Evolutionary conservation across 2,113 vertebrate genomes (phyloP).

Genomic region (Scalopus aquaticus): DNA sequence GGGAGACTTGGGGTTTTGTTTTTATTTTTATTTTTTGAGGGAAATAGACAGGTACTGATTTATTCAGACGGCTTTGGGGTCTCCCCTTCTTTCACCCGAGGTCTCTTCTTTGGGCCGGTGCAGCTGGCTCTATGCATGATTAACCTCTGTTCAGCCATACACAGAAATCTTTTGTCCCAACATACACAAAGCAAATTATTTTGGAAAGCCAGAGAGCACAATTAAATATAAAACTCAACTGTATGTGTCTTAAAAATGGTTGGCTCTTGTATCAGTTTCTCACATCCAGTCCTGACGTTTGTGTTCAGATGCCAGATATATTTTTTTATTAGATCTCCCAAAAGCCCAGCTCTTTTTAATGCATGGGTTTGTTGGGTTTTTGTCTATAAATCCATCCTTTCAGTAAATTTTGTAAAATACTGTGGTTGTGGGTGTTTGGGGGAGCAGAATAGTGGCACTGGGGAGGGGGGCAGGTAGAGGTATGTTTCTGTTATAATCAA

Average conservation of each 20-base stretch:
- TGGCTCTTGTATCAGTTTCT: constrained; percentile 59
- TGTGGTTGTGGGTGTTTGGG: not conserved
- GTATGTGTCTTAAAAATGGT: constrained; percentile 82
- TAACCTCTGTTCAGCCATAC: constrained; percentile 94
- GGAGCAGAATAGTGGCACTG: constrained; percentile 6
- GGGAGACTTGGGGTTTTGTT: not conserved
- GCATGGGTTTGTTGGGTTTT: not conserved
- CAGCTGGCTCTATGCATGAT: constrained; percentile 93
- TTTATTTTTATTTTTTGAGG: not conserved
- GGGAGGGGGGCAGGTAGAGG: constrained; percentile 49
- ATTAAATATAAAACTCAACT: constrained; percentile 90
- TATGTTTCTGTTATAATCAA: constrained; percentile 63
- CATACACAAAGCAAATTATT: constrained; percentile 99
- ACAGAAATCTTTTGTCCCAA: constrained; percentile 95
- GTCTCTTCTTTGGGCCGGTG: constrained; percentile 86
- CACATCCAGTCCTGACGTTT: constrained; percentile 71
- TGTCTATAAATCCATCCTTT: constrained; percentile 18
- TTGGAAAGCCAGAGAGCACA: constrained; percentile 93
- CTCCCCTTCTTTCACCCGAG: constrained; percentile 81
- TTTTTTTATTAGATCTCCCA: constrained; percentile 69
- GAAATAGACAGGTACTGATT: constrained; percentile 86
- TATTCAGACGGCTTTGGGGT: constrained; percentile 79
- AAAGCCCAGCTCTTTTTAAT: constrained; percentile 57
- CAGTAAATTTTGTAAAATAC: constrained; percentile 48
- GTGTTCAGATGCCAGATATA: constrained; percentile 34